Evolutionary conservation across 2,113 vertebrate genomes (phyloP).

Genomic region (Psittacula cyanocephala): DNA sequence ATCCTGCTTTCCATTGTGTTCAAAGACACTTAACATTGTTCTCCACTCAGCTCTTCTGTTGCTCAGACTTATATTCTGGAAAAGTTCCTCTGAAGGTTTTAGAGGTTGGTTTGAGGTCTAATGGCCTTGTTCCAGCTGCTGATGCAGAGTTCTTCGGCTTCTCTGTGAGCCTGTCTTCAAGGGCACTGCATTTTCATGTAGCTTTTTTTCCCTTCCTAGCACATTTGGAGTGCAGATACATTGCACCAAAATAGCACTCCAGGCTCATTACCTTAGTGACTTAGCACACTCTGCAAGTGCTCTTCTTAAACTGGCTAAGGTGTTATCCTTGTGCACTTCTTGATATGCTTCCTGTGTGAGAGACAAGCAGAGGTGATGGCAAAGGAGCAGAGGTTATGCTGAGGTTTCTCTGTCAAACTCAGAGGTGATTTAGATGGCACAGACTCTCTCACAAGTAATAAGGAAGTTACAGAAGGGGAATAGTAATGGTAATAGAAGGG

Average conservation of each 20-base stretch:
- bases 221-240: background rate
- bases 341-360: background rate
- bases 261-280: background rate
- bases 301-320: background rate
- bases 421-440: background rate
- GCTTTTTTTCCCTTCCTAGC: conserved; percentile 1
- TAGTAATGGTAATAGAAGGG: background rate
- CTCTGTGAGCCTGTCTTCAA: background rate
- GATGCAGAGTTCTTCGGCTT: conserved; percentile 39
- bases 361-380: background rate
- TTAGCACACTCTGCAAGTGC: background rate
- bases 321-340: background rate
- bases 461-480: background rate
- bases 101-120: conserved; percentile 37
- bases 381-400: background rate
- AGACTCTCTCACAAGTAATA: background rate
- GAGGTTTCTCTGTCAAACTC: background rate
- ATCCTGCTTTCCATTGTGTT: background rate
- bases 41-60: conserved; percentile 6
- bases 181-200: conserved; percentile 32
- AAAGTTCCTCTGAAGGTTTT: conserved; percentile 44
- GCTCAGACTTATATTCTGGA: conserved; percentile 23
- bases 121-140: conserved; percentile 63
- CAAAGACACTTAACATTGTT: background rate
- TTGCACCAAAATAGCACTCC: background rate